These are phyloP conservation scores for Paedocypris micromegethes DNA, from an alignment of 2,797 vertebrate genomes.

Conservation along the genomic window DNA sequence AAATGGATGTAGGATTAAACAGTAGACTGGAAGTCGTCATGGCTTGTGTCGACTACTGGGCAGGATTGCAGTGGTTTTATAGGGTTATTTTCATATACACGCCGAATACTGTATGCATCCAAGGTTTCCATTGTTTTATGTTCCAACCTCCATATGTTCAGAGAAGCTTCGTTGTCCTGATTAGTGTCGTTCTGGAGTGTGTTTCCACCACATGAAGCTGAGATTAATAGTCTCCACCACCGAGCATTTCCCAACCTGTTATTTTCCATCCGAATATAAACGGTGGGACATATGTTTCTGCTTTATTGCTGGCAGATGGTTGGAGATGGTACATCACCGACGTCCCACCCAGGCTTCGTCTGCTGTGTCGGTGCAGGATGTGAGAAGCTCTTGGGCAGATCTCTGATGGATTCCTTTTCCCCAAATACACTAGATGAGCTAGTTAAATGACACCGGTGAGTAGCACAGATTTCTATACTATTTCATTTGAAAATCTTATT, in stretches of 20 bases:
- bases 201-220: slow-evolving; percentile 18
- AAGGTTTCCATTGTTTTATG: background rate
- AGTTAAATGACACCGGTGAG: background rate
- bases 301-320: slow-evolving; percentile 53
- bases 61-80: background rate
- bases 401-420: slow-evolving; percentile 34
- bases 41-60: background rate
- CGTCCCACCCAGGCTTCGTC: slow-evolving; percentile 17
- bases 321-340: slow-evolving; percentile 49
- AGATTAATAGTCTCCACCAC: slow-evolving; percentile 39
- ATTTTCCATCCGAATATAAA: slow-evolving; percentile 47
- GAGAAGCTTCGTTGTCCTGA: background rate
- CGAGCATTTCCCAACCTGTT: slow-evolving; percentile 47
- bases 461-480: too few relatives aligned
- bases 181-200: slow-evolving; percentile 9
- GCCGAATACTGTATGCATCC: background rate
- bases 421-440: slow-evolving; percentile 17
- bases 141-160: background rate
- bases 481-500: too few relatives aligned
- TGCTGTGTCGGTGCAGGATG: slow-evolving; percentile 11
- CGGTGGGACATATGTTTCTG: slow-evolving; percentile 47
- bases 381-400: slow-evolving; percentile 15
- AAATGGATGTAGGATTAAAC: background rate
- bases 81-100: background rate
- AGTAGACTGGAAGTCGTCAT: background rate